These are phyloP conservation scores for Glareola pratincola DNA, from an alignment of 2,113 vertebrate genomes.

Conservation along the genomic window DNA sequence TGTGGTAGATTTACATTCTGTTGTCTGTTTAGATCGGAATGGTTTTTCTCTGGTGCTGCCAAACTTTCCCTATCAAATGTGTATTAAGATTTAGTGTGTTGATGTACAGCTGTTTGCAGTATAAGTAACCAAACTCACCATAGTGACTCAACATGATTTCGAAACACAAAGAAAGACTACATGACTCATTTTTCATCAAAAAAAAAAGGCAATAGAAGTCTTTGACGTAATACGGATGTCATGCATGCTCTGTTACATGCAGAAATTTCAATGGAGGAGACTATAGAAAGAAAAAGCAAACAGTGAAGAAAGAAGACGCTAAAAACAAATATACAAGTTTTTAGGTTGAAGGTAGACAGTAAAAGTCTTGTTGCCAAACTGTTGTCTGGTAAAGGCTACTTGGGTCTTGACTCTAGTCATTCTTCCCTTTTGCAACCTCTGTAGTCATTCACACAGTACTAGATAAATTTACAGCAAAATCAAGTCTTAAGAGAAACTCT, in stretches of 20 bases:
- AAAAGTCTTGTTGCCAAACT: background rate
- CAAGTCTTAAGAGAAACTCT: background rate
- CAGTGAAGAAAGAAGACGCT: background rate
- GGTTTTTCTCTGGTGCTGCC: background rate
- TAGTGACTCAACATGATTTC: background rate
- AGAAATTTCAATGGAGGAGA: background rate
- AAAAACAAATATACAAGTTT: background rate
- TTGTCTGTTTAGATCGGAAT: background rate
- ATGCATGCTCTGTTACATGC: background rate
- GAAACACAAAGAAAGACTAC: background rate
- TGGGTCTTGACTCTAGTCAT: background rate
- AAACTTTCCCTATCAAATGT: background rate
- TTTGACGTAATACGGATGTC: background rate
- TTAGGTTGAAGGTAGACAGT: background rate
- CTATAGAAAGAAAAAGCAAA: background rate
- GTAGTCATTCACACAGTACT: background rate
- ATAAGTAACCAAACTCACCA: background rate
- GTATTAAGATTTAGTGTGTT: background rate
- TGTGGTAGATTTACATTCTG: background rate
- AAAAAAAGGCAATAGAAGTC: background rate
- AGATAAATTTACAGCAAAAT: background rate
- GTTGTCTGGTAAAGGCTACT: accelerated
- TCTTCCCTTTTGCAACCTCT: too few species aligned
- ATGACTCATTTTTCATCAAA: background rate
- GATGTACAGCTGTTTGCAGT: background rate